These are phyloP conservation scores for Prionailurus bengalensis DNA, from an alignment of 2,113 vertebrate species.

Conservation along the genomic window DNA sequence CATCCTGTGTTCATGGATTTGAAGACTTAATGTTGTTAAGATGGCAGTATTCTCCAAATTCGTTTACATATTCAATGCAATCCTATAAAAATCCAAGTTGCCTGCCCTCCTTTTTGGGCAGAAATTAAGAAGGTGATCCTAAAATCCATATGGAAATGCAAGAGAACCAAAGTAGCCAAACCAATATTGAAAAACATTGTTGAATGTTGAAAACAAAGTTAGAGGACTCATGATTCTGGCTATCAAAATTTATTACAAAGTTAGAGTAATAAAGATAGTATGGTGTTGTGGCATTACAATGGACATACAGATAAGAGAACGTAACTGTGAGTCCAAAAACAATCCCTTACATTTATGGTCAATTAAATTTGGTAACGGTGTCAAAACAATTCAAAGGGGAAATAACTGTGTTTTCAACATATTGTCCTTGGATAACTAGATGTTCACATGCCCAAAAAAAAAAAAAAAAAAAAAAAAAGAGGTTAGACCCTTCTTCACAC, in stretches of 20 bases:
- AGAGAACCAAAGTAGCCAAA: not conserved
- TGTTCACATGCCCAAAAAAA: no score
- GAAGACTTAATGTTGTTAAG: not conserved
- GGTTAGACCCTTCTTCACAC: not conserved
- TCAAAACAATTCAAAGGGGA: not conserved
- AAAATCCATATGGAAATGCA: constrained; percentile 22
- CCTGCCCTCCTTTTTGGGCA: not conserved
- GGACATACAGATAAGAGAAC: not conserved
- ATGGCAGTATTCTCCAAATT: not conserved
- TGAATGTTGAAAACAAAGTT: not conserved
- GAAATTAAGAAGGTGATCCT: not conserved
- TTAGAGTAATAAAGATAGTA: not conserved
- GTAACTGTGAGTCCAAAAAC: not conserved
- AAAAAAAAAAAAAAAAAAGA: no score
- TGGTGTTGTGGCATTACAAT: not conserved
- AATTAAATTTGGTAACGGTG: not conserved
- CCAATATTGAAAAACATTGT: not conserved
- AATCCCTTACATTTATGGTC: not conserved
- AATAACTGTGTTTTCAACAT: not conserved
- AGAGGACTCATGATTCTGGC: not conserved
- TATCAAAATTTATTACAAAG: not conserved
- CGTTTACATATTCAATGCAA: not conserved
- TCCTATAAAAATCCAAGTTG: not conserved
- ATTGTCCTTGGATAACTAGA: not conserved
- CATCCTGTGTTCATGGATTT: not conserved